Evolutionary conservation across 2,888 invertebrate species (phyloP), one percentile per base, ranked within the genome.

Genomic region (Rhagophthalmus giganteus): DNA sequence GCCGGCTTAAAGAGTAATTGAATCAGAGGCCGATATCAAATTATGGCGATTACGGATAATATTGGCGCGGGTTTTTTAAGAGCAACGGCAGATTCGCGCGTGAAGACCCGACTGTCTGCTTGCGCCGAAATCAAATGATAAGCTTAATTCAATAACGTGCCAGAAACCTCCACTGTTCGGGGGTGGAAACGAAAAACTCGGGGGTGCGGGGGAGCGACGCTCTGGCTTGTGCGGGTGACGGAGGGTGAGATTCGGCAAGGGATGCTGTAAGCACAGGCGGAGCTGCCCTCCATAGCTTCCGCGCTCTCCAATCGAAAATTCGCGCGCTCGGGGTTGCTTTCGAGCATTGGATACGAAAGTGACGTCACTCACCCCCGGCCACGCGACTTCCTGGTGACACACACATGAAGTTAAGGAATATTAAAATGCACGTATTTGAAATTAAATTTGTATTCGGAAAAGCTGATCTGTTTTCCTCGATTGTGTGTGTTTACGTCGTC

Each of bases 61-160:
- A 74, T 73, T 66, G 68, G 67, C 69, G 69, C 71, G 69, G 67
- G 69, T 70, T 71, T 71, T 71, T 71, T 64, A 69, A 67, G 68
- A 65, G 62, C 58, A 65, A 55, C 65, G 60, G 62, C 63, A 63
- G 64, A 62, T 62, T 61, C 63, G 65, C 71, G 70, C 68, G 70
- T 66, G 67, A 61, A 70, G 73, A 72, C 70, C 75, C 75, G 73
- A 74, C 76, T 74, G 74, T 73, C 72, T 72, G 74, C 72, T 71
- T 66, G 70, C 66, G 72, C 71, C 76, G 77, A 79, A 80, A 80
- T 80, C 79, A 79, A 80, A 86, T 86, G 85, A 85, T 86, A 83
- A 84, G 83, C 83, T 82, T 85, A 85, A 86, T 85, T 85, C 85
- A 85, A 86, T 85, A 85, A 85, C 82, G 80, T 77, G 75, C 67